Evolutionary conservation across 2,113 vertebrate species (phyloP).

Genomic region (Colaptes auratus): DNA sequence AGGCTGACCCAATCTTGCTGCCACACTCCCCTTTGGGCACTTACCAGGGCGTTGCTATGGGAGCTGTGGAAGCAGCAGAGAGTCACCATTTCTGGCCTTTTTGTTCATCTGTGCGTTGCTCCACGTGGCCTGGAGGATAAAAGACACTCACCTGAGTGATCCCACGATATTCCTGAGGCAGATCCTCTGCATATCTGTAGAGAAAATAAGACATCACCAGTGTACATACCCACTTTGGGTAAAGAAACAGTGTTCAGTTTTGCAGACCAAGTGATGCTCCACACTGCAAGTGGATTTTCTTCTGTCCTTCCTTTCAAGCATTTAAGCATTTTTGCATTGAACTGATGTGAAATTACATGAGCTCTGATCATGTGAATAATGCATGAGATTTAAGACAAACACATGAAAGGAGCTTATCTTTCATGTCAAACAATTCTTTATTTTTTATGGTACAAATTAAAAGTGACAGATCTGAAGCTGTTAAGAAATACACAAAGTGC

Average conservation of each 20-base stretch:
- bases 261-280: background rate
- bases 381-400: slow-evolving; percentile 68
- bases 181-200: slow-evolving; percentile 1
- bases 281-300: background rate
- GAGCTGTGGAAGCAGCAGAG: background rate
- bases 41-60: background rate
- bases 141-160: background rate
- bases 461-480: slow-evolving; percentile 98
- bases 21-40: background rate
- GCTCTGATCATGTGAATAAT: slow-evolving; percentile 56
- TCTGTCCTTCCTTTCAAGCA: background rate
- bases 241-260: background rate
- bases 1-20: background rate
- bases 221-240: background rate
- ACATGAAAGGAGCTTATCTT: slow-evolving; percentile 67
- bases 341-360: slow-evolving; percentile 47
- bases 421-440: slow-evolving; percentile 99
- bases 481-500: slow-evolving; percentile 99
- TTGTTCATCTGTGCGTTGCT: background rate
- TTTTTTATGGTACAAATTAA: slow-evolving; percentile 99
- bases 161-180: background rate
- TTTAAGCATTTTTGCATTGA: slow-evolving; percentile 52
- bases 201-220: slow-evolving; percentile 31
- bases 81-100: background rate
- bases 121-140: background rate